Base-by-base conservation (phyloP, 2,888 invertebrate genomes). In the Alsophila aescularia region DNA sequence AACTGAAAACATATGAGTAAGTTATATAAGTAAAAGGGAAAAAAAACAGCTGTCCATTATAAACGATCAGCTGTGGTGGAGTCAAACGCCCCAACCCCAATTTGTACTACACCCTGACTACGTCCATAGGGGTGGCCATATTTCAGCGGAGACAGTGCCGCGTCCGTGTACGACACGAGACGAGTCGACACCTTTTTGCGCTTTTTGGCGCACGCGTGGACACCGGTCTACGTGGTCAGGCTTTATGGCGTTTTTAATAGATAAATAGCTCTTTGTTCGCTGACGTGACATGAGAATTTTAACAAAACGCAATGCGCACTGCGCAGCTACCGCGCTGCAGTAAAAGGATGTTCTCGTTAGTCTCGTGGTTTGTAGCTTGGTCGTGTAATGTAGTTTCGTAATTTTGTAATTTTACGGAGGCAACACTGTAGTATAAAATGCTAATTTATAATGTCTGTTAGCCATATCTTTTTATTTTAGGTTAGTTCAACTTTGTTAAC, bases 111-210 rank as follows among this genome's bases (percentile, higher is more conserved):
- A 13, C 32, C 42, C 13, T 18, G 13, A 42, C 2, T 43, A 45
- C 54, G 59, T 64, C 49, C 54, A 31, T 40, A 4, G 49, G 69
- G 72, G 73, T 68, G 77, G 75, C 79, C 72, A 83, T 85, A 85
- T 80, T 77, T 88, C 75, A 87, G 77, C 64, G 67, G 73, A 66
- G 73, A 73, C 71, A 67, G 66, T 69, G 67, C 72, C 43, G 58
- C 42, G 58, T 53, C 54, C 53, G 44, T 24, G 36, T 41, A 10
- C 42, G 62, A 43, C 68, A 66, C 60, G 62, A 24, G 24, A 76
- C 81, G 76, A 73, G 84, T 83, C 77, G 76, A 72, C 81, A 79
- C 75, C 72, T 77, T 81, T 82, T 82, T 66, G 58, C 64, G 60
- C 63, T 71, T 70, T 73, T 74, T 72, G 67, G 64, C 58, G 62